A percentile compares a stretch with the other conserved stretches of the same genome.
Evolutionary conservation across 2,888 invertebrate species (phyloP).

Genomic region (Cryptophagus acutangulus): DNA sequence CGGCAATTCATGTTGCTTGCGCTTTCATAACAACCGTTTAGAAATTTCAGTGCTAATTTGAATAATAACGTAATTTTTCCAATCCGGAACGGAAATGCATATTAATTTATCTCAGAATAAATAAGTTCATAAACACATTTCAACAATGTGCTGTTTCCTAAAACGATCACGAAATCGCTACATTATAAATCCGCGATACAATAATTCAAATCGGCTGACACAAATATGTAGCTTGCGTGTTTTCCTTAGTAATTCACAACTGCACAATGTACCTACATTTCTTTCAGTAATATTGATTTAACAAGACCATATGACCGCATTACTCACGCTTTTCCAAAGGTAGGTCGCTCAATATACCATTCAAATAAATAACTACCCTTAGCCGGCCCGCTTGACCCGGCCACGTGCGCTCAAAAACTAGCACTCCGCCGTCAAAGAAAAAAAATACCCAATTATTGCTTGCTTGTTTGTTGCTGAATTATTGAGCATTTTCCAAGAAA

Average conservation of each 20-base stretch:
- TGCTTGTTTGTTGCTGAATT: not conserved
- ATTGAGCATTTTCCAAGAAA: not conserved
- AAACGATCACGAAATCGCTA: conserved; percentile 6
- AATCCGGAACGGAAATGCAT: too few species aligned
- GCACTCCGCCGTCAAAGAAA: too few species aligned
- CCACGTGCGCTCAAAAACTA: conserved; percentile 2
- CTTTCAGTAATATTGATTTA: conserved; percentile 26
- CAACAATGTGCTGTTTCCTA: conserved; percentile 7
- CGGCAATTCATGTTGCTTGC: too few species aligned
- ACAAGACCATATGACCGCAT: conserved; percentile 26
- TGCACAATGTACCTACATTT: conserved; percentile 11
- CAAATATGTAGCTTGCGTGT: conserved; percentile 19
- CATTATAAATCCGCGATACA: conserved; percentile 9
- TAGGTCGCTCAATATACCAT: conserved; percentile 34
- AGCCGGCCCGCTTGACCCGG: not conserved
- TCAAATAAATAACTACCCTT: conserved; percentile 5
- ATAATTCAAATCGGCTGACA: conserved; percentile 19
- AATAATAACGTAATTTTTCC: too few species aligned
- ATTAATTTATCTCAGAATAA: too few species aligned
- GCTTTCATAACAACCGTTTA: too few species aligned
- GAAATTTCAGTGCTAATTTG: too few species aligned
- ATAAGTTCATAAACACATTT: conserved; percentile 1
- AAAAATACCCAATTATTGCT: too few species aligned
- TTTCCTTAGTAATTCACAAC: conserved; percentile 12
- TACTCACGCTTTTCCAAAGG: conserved; percentile 23